Conservation (phyloP, 2,113 vertebrate species). For the Festucalex cinctus region DNA sequence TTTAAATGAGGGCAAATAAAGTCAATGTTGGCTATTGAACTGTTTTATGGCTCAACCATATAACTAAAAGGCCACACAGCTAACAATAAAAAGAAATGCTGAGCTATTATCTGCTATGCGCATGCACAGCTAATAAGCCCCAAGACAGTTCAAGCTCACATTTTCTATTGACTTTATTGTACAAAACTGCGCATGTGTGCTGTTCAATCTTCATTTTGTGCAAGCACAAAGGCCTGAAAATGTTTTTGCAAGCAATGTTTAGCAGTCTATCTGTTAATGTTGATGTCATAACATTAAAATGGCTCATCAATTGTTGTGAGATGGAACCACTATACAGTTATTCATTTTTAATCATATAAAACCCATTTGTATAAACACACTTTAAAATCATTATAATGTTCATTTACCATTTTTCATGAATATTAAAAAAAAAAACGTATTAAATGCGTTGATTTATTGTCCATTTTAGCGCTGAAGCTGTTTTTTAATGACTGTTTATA, state of each 20-base stretch:
- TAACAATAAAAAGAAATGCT: slow-evolving; percentile 1
- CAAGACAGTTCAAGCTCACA: neutral
- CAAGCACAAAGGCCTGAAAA: neutral
- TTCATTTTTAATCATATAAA: too few relatives aligned
- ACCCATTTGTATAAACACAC: too few relatives aligned
- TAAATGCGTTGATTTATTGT: too few relatives aligned
- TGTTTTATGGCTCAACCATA: neutral
- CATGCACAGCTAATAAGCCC: neutral
- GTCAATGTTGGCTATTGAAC: neutral
- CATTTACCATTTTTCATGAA: too few relatives aligned
- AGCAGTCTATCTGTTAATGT: neutral
- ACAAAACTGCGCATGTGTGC: neutral
- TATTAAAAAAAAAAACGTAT: too few relatives aligned
- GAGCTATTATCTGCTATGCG: neutral
- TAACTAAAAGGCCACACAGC: neutral
- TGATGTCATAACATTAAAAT: too few relatives aligned
- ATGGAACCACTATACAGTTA: too few relatives aligned
- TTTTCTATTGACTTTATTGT: neutral
- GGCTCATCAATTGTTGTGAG: too few relatives aligned
- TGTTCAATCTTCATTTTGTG: neutral
- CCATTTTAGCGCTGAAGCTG: neutral
- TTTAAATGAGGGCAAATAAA: neutral
- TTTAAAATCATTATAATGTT: too few relatives aligned
- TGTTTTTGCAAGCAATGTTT: neutral
- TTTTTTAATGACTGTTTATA: neutral